Evolutionary conservation across 1,140 invertebrate genomes (phyloP).

Genomic region (Nymphalis io): DNA sequence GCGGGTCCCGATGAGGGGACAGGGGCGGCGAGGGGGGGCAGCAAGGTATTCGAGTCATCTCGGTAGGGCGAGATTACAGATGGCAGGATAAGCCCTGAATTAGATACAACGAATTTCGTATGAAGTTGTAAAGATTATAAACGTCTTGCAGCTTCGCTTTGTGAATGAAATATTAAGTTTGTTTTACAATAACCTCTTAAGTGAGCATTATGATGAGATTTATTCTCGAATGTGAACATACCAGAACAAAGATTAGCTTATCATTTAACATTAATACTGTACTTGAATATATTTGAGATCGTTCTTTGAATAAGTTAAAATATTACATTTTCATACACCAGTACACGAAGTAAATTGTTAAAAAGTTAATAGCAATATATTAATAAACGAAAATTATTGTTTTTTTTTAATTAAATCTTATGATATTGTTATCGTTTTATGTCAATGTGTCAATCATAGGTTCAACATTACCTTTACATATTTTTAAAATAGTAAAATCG

Average conservation of each 20-base stretch:
- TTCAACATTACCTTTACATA: too few relatives aligned
- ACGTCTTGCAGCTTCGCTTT: conserved; percentile 60
- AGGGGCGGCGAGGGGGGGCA: conserved; percentile 37
- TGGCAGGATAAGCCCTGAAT: conserved; percentile 77
- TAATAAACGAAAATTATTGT: too few relatives aligned
- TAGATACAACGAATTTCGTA: conserved; percentile 79
- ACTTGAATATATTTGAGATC: too few relatives aligned
- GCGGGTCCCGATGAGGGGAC: conserved; percentile 45
- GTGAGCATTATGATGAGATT: conserved; percentile 41
- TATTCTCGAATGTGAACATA: background rate
- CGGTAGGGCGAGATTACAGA: conserved; percentile 72
- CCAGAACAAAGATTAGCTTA: background rate
- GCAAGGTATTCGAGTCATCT: conserved; percentile 63
- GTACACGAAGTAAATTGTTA: too few relatives aligned
- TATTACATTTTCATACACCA: too few relatives aligned
- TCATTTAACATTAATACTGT: too few relatives aligned
- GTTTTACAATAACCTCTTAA: conserved; percentile 63
- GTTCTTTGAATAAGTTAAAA: too few relatives aligned
- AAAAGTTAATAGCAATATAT: too few relatives aligned
- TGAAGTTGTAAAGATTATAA: conserved; percentile 74
- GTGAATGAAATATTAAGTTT: conserved; percentile 75
- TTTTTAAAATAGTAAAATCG: too few relatives aligned
- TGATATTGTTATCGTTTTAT: too few relatives aligned
- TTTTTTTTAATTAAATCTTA: too few relatives aligned
- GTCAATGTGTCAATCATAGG: too few relatives aligned